Base-by-base conservation (phyloP, 2,113 vertebrate genomes). In the Harpagus bidentatus region DNA sequence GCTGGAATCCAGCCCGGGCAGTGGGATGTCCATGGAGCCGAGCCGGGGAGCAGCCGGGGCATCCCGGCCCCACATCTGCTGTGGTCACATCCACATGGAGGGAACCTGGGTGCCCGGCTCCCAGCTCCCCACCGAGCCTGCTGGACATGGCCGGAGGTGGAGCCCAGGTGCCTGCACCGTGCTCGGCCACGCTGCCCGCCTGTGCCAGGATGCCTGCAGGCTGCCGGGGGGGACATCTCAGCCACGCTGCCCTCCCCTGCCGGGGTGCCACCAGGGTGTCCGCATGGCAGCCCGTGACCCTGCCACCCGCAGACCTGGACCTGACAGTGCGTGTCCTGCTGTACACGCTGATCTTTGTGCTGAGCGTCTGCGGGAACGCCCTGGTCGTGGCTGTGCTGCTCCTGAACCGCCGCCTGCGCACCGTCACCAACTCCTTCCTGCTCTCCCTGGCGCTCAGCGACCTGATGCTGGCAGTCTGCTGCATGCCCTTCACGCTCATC, bases 401-500 rank as follows among this genome's bases (percentile, higher is more conserved):
- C 6, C 97, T 99, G 91, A 99, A 99, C 95, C 99, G 99, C 81
- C 98, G 99, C 19, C 98, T 99, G 97, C 98, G 99, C 82, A 99
- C 99, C 0, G 98, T 99, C 93, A 99, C 99, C 97, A 99, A 99
- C 96, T 98, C 98, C 95, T 99, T 99, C 98, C 98, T 99, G 96
- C 99, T 99, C 79, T 99, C 99, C 0, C 98, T 99, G 95, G 99
- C 99, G 0, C 97, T 99, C 96, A 99, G 99, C 12, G 99, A 99
- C 97, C 98, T 99, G 83, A 98, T 99, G 98, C 98, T 99, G 98
- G 99, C 99, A 1, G 79, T 99, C 50, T 98, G 99, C 96, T 99
- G 99, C 97, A 99, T 99, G 98, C 99, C 99, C 95, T 99, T 99
- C 98, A 99, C 98, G 22, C 98, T 99, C 81, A 97, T 99, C 95